Evolutionary conservation across 2,113 vertebrate species (phyloP).

Genomic region (Alethe diademata): DNA sequence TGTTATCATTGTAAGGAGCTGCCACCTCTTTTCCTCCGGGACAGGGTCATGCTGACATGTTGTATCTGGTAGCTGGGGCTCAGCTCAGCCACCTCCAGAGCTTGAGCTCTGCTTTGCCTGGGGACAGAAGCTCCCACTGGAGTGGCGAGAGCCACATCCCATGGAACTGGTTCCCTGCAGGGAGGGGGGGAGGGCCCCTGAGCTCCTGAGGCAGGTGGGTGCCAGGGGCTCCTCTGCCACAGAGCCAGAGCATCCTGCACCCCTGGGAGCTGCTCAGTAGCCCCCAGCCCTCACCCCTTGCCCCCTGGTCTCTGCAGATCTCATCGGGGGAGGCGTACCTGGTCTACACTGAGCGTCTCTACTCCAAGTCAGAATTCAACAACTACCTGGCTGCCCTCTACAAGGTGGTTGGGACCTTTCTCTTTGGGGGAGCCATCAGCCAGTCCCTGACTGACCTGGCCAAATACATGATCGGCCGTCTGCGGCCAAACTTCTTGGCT

Average conservation of each 20-base stretch:
- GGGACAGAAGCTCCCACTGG: neutral
- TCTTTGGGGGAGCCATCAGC: constrained; percentile 79
- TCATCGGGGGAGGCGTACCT: constrained; percentile 86
- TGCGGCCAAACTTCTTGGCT: constrained; percentile 89
- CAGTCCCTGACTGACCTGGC: constrained; percentile 91
- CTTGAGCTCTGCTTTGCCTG: neutral
- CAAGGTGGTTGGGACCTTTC: constrained; percentile 84
- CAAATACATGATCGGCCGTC: constrained; percentile 91
- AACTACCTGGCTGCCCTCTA: constrained; percentile 89
- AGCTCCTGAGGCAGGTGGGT: neutral
- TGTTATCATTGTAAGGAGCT: constrained; percentile 82
- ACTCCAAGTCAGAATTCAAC: constrained; percentile 89
- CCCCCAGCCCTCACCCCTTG: neutral
- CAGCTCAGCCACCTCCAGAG: neutral
- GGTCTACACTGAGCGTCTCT: constrained; percentile 86
- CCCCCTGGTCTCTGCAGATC: constrained; percentile 73
- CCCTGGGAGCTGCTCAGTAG: neutral
- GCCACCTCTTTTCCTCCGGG: neutral
- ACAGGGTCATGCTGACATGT: neutral
- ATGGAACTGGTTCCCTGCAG: neutral
- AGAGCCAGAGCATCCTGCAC: neutral
- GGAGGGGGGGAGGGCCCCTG: neutral
- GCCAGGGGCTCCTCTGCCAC: neutral
- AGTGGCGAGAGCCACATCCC: rapidly evolving
- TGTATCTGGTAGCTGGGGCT: neutral